Evolutionary conservation across 2,888 invertebrate species (phyloP), one percentile per base, ranked within the genome.

Genomic region (Andrena fulva): DNA sequence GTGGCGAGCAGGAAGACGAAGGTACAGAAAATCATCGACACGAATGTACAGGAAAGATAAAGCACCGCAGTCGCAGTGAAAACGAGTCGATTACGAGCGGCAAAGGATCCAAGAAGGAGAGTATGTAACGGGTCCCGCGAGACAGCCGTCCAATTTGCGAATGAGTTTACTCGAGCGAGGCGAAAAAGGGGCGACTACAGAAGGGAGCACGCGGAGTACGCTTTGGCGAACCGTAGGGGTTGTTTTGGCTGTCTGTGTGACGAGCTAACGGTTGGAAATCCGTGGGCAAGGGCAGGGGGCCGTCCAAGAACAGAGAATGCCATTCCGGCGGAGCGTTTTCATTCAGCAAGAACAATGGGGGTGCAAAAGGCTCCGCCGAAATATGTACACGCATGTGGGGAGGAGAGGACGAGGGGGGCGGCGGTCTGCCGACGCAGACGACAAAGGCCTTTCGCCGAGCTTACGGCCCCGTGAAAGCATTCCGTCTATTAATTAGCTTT

Each of bases 401-500:
- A 20, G 8, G 20, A 20, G 20, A 2, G 20, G 52, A 6, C 6
- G n/a, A 20, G 20, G 20, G 20, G 20, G 20, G 20, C 20, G 52
- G 20, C 52, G 1, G 52, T 52, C 20, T 52, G 20, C 20, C 20
- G 5, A 8, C 8, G 20, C 31, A 16, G 24, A 52, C 48, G 62
- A 67, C 67, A 71, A 80, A 80, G 48, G 54, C 29, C 33, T 71
- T 62, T 71, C 12, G 33, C 27, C 24, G 27, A 24, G 67, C 67
- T 68, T 63, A 20, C 48, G 16, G 67, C n/a, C 20, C 54, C 29
- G 71, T 31, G 50, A 72, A 50, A 78, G 54, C 82, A 29, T 77
- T 77, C 48, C 72, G 50, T 24, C 78, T 70, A 83, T 78, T 85
- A 86, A 85, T 82, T 82, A 77, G 72, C 42, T 33, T 50, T 64